phyloP scores from a whole-genome alignment of 2,113 vertebrate species.

The Chloropsis hardwickii region DNA sequence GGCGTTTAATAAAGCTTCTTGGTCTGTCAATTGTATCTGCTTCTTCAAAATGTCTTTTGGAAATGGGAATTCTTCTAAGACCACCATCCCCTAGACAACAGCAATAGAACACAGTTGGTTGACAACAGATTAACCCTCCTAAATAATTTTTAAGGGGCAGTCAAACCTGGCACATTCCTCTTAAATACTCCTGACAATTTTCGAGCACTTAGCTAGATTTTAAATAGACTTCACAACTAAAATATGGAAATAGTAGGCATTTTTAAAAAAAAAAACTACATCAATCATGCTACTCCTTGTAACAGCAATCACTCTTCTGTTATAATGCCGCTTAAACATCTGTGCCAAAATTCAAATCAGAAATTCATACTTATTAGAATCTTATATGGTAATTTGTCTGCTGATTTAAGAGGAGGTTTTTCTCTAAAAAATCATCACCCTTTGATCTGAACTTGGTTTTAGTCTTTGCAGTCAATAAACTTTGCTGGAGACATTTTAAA shows the following conservation, averaged over 20 bases:
- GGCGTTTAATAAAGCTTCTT: constrained; percentile 75
- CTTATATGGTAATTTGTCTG: background rate
- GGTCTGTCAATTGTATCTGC: constrained; percentile 78
- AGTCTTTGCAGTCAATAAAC: background rate
- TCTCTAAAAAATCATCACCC: background rate
- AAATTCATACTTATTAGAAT: background rate
- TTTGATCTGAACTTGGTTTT: background rate
- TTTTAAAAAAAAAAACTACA: background rate
- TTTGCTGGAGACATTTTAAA: background rate
- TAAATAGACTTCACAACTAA: background rate
- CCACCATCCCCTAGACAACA: constrained; percentile 81
- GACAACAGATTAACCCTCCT: constrained; percentile 51
- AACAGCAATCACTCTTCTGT: background rate
- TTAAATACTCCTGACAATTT: background rate
- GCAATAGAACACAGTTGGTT: constrained; percentile 65
- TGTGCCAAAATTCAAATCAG: constrained; percentile 10
- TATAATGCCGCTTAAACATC: background rate
- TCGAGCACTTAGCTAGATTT: background rate
- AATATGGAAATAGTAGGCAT: background rate
- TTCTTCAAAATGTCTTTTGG: constrained; percentile 83
- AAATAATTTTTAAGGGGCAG: constrained; percentile 21
- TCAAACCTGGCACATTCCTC: background rate
- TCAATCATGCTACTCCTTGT: background rate
- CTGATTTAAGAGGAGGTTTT: background rate
- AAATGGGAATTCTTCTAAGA: constrained; percentile 83